Conservation (phyloP, 1,140 invertebrate genomes). For the Telenomus remus region DNA sequence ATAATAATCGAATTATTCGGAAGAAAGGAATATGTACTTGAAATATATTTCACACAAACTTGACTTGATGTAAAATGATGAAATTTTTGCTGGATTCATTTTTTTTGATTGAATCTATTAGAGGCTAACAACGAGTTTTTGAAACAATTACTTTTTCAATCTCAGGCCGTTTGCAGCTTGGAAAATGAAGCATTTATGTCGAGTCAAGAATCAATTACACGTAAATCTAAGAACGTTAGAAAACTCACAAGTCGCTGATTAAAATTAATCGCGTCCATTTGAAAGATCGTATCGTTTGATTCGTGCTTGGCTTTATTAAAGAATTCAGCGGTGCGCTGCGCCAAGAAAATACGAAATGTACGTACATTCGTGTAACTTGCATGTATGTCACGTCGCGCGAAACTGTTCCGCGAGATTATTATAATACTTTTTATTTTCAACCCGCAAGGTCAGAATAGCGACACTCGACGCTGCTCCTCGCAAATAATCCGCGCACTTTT, state of each 20-base stretch:
- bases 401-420: slow-evolving; percentile 51
- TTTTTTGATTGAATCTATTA: too few relatives aligned
- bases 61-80: too few relatives aligned
- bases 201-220: slow-evolving; percentile 35
- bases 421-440: slow-evolving; percentile 53
- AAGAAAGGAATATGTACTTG: not conserved
- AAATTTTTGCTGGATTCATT: too few relatives aligned
- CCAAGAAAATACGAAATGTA: slow-evolving; percentile 36
- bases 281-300: slow-evolving; percentile 44
- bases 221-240: slow-evolving; percentile 33
- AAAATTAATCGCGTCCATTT: slow-evolving; percentile 44
- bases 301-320: slow-evolving; percentile 46
- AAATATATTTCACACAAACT: too few relatives aligned
- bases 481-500: slow-evolving; percentile 25
- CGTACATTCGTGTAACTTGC: slow-evolving; percentile 22
- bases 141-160: not conserved
- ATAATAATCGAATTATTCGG: slow-evolving; percentile 9
- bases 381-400: slow-evolving; percentile 43
- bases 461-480: slow-evolving; percentile 34
- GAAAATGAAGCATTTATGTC: slow-evolving; percentile 8
- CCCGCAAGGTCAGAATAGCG: slow-evolving; percentile 46
- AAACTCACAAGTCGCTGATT: slow-evolving; percentile 41
- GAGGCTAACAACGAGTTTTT: too few relatives aligned
- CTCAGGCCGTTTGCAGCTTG: not conserved
- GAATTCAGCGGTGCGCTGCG: slow-evolving; percentile 31